Base-by-base conservation (phyloP, 2,113 vertebrate genomes). In the Paedocypris sp. region DNA sequence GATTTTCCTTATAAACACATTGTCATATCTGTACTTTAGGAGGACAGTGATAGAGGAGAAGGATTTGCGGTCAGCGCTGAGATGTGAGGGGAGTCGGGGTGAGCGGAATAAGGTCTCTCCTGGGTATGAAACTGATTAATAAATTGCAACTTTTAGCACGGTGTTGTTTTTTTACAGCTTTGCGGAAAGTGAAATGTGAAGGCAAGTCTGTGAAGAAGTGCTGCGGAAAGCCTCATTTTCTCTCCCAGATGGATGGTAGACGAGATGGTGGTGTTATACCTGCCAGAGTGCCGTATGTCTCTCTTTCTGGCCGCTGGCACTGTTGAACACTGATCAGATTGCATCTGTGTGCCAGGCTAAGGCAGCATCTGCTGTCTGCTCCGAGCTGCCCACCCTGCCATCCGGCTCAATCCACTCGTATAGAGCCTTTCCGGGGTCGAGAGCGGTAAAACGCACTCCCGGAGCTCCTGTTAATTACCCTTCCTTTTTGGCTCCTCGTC, bases 311-410 rank as follows among this genome's bases (percentile, higher is more conserved):
- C 51, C 59, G 38, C 60, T 42, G 51, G 58, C 64, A 60, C 79
- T 25, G 31, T 49, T 45, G 56, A 39, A 26, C 42, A 31, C 75
- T 79, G 75, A 77, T 83, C 76, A 79, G 41, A 66, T 11, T 11
- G 65, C 78, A 74, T 82, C 80, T 84, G 78, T 75, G 72, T 80
- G 70, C 65, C 68, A 60, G 75, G 67, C 62, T 73, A 60, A 70
- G 18, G 67, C 48, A 15, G 72, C 75, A 79, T 78, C 81, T 85
- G 81, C 66, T 80, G 72, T 67, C 79, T 70, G 66, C 82, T 77
- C 74, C 73, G 42, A 7, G 35, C 47, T 43, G 39, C 48, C 54
- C 6, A 59, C 62, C 57, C 66, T 69, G 73, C 52, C 41, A 63
- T 63, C 53, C 60, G 12, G 59, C 49, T 62, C 64, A 66, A 60